Percentiles rank a stretch among this genome's conserved stretches.
These are phyloP conservation scores for Scotopteryx bipunctaria DNA, from an alignment of 2,888 invertebrate genomes.

Conservation along the genomic window DNA sequence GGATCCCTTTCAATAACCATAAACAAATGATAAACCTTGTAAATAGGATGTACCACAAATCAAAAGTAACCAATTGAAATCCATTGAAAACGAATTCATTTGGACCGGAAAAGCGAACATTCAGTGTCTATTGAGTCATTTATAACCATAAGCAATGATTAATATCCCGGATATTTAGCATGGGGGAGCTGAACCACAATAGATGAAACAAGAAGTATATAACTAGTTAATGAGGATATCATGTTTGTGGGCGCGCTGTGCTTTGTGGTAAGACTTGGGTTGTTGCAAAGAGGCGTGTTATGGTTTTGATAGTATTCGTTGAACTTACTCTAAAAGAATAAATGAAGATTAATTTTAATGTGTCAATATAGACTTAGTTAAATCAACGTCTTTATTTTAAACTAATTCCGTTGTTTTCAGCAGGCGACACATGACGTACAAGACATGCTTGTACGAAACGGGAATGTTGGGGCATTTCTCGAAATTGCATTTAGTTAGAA, in stretches of 20 bases:
- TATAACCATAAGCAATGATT: conserved; percentile 75
- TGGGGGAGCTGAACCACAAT: conserved; percentile 56
- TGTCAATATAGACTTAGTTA: conserved; percentile 3
- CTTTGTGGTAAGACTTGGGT: conserved; percentile 3
- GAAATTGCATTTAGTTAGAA: conserved; percentile 29
- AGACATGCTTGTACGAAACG: conserved; percentile 13
- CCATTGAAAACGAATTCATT: conserved; percentile 68
- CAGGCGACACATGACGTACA: conserved; percentile 14
- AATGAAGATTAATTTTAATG: too few species aligned
- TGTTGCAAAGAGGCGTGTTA: not conserved
- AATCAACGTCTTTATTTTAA: not conserved
- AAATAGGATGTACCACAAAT: conserved; percentile 39
- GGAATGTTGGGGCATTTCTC: conserved; percentile 17
- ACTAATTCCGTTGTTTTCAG: conserved; percentile 14
- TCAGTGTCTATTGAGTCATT: conserved; percentile 72
- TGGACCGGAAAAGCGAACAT: conserved; percentile 72
- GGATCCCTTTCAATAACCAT: conserved; percentile 9
- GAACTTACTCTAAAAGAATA: not conserved
- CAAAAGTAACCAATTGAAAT: conserved; percentile 53
- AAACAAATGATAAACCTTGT: conserved; percentile 31
- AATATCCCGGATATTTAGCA: conserved; percentile 75
- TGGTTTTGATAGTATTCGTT: not conserved
- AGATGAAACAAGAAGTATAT: conserved; percentile 31
- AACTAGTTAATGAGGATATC: conserved; percentile 25
- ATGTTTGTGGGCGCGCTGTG: conserved; percentile 10